Base-by-base conservation (phyloP, 37 sponge, comb jelly and placozoan genomes). In the Halichondria panicea region DNA sequence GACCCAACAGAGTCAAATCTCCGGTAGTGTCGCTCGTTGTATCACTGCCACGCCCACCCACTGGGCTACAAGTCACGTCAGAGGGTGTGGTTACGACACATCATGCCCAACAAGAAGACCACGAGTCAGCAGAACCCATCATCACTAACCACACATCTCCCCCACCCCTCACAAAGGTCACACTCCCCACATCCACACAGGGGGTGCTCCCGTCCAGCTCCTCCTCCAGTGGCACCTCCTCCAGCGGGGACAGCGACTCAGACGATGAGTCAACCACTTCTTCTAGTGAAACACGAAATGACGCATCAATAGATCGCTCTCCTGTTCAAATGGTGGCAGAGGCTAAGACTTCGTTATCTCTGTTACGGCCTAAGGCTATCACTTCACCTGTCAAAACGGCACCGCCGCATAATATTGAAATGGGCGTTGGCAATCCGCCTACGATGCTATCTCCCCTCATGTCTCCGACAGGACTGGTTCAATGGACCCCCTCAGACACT, bases 361-460 rank as follows among this genome's bases (percentile, higher is more conserved):
- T 81, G 2, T 42, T 71, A 6, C 38, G 66, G 18, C 81, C 81
- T 15, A 81, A 81, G 55, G 81, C 81, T 31, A 71, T 81, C 19
- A 2, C 45, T 1, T 81, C 81, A 27, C 81, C 81, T 4, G 55
- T 72, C 4, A 81, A 72, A 48, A 2, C 60, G 21, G 53, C 54
- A 24, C 78, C 67, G 2, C 77, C 66, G 2, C 3, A 36, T 25
- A 36, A 25, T 18, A 28, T 43, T 4, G 36, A 55, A 13, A 13
- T 43, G 9, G 28, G 8, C 62, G 8, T 9, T 22, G 28, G 11
- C 62, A 8, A 27, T 6, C 68, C 68, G n/a, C 56, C 79, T 40
- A 68, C 79, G 32, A 24, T 62, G 27, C 62, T 22, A 32, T 34
- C 68, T 25, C 77, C 64, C 1, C 32, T 65, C 0, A 27, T 37